phyloP scores from a whole-genome alignment of 2,113 vertebrate genomes.

The Stomatorhinus ivindoensis region DNA sequence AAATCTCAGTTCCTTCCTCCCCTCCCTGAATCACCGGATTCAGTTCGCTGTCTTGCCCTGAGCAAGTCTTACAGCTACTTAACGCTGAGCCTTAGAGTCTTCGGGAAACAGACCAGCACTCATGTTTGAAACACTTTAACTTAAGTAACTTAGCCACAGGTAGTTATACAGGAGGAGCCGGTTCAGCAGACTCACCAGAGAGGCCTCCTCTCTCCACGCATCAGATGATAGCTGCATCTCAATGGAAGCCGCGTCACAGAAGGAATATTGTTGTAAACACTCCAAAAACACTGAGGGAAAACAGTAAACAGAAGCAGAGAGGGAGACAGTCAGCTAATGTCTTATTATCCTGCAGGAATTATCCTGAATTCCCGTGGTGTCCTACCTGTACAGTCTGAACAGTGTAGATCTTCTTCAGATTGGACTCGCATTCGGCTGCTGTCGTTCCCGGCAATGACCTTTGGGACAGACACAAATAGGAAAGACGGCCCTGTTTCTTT shows the following conservation, averaged over 20 bases:
- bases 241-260: conserved; percentile 74
- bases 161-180: not conserved
- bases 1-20: not conserved
- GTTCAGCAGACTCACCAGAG: conserved; percentile 68
- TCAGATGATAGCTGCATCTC: conserved; percentile 88
- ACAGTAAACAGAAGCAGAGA: conserved; percentile 17
- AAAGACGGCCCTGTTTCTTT: not conserved
- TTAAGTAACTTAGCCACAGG: not conserved
- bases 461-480: conserved; percentile 19
- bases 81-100: not conserved
- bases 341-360: too few species aligned
- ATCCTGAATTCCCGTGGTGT: not conserved
- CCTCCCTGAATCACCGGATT: not conserved
- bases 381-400: conserved; percentile 87
- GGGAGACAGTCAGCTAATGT: not conserved
- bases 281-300: conserved; percentile 81
- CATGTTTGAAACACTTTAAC: not conserved
- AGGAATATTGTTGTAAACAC: conserved; percentile 95
- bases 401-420: conserved; percentile 90
- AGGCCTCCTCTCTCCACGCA: conserved; percentile 85
- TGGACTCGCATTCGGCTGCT: conserved; percentile 89
- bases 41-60: not conserved
- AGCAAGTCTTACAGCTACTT: not conserved
- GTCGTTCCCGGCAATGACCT: conserved; percentile 90
- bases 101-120: not conserved